Evolutionary conservation across 2,888 invertebrate genomes (phyloP), one percentile per base, ranked within the genome.

Genomic region (Timema podura): DNA sequence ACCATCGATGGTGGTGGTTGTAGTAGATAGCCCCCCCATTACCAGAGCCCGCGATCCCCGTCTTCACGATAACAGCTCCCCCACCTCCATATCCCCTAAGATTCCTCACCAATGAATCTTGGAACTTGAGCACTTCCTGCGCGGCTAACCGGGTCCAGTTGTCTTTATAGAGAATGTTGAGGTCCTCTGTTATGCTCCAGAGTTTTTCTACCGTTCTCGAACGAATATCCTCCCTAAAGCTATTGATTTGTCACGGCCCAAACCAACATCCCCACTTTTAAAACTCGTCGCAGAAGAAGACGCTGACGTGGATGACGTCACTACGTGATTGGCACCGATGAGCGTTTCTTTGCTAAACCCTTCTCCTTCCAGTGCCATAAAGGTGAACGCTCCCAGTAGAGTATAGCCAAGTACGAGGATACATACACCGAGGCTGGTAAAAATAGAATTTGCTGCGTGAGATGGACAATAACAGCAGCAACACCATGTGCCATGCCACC

Each of bases 91-190:
- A 75, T 45, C 69, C 69, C 70, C 79, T 79, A 45, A 78, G 75
- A 70, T 80, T 79, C 75, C 84, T 76, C 65, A 78, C 76, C 72
- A 83, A 76, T 68, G 79, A 83, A 75, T 90, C 89, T 82, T 95
- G 93, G 79, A 94, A 94, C 77, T 91, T 88, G 80, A 91, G 86
- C 75, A 97, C 91, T 81, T 93, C 92, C 75, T 90, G 88, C n/a
- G 93, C 92, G 0, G 95, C 95, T 74, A 93, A 81, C 74, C 89
- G 86, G 15, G 95, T 95, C 95, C 96, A 96, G 81, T 96, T 96
- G 77, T 93, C 92, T 78, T 92, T 91, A 80, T 95, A 93, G 70
- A 96, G 83, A 76, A 96, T 93, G 80, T 96, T 96, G 69, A 95
- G 83, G 78, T 92, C 91, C 80, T 92, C 91, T 0, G 95, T 93